Conservation (phyloP, 2,113 vertebrate genomes). For the Petaurus breviceps region DNA sequence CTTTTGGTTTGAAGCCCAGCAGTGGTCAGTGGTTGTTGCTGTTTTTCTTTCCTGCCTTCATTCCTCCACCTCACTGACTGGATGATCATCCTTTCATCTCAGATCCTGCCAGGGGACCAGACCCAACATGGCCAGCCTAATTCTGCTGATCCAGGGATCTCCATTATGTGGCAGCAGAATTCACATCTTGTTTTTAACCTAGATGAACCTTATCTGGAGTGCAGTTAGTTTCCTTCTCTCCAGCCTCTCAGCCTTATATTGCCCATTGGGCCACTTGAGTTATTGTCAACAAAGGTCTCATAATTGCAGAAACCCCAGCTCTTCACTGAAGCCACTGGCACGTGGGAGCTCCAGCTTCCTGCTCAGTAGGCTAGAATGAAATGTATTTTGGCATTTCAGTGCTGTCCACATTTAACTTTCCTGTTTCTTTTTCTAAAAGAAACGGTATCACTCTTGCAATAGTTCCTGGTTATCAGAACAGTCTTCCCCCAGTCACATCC, state of each 20-base stretch:
- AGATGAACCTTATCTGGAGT: conserved; percentile 49
- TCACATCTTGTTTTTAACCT: conserved; percentile 57
- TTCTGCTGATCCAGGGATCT: conserved; percentile 38
- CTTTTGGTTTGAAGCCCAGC: conserved; percentile 82
- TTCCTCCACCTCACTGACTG: conserved; percentile 67
- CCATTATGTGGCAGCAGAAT: conserved; percentile 41
- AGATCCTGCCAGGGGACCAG: conserved; percentile 47
- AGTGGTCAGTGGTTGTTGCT: conserved; percentile 80
- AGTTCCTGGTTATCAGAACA: conserved; percentile 63
- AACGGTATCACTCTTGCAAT: conserved; percentile 79
- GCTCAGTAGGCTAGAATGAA: conserved; percentile 79
- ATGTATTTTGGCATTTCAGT: conserved; percentile 67
- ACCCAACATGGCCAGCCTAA: conserved; percentile 46
- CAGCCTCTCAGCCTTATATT: conserved; percentile 49
- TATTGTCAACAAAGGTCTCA: conserved; percentile 66
- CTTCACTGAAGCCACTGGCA: conserved; percentile 82
- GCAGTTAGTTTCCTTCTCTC: conserved; percentile 32
- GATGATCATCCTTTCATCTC: conserved; percentile 68
- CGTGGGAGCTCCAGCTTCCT: conserved; percentile 81
- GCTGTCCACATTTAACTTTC: conserved; percentile 60
- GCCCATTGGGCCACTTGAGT: conserved; percentile 58
- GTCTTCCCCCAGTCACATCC: conserved; percentile 31
- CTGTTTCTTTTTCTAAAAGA: conserved; percentile 71
- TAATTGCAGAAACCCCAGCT: conserved; percentile 82
- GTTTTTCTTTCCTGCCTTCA: conserved; percentile 75